Base-by-base conservation (phyloP, 2,797 vertebrate species). In the Moxostoma hubbsi region DNA sequence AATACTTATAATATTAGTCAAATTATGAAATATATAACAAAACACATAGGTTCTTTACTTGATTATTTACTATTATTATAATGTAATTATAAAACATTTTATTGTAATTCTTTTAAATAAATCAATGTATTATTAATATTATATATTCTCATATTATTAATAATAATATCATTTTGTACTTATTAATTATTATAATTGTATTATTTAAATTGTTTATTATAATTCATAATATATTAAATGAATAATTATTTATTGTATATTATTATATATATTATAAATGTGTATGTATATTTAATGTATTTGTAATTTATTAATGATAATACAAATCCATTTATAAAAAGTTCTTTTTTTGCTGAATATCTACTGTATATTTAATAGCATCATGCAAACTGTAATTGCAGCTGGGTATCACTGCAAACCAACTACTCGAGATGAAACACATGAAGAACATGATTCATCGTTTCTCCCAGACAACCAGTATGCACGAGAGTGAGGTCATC, bases 401-500 rank as follows among this genome's bases (percentile, higher is more conserved):
- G 13, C 46, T 46, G 58, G 24, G 2, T 2, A 24, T 24, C 24
- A 24, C 24, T 24, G 24, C 24, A 24, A 24, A 24, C 24, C 24
- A 24, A 24, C 24, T 1, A 24, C 24, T 24, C 2, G 24, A 24
- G 24, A 24, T 24, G 24, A 24, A 3, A 24, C 1, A 24, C 24
- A n/a, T 49, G 54, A 1, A 45, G 36, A 54, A 75, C 5, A 9
- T 6, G 45, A 59, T 73, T 13, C 58, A 45, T 10, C 10, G 58
- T 59, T 36, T 65, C 49, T 61, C 1, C 6, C 66, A 49, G 7
- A 62, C 55, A 58, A 9, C 55, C 16, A 18, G 15, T 5, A 12
- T 45, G 11, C 49, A 47, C 18, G 53, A 24, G 64, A 36, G 43
- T 58, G 69, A 80, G 73, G 73, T 80, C 70, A 82, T 70, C 58